Evolutionary conservation across 2,888 invertebrate genomes (phyloP), one percentile per base, ranked within the genome.

Genomic region (Bellardia bayeri): DNA sequence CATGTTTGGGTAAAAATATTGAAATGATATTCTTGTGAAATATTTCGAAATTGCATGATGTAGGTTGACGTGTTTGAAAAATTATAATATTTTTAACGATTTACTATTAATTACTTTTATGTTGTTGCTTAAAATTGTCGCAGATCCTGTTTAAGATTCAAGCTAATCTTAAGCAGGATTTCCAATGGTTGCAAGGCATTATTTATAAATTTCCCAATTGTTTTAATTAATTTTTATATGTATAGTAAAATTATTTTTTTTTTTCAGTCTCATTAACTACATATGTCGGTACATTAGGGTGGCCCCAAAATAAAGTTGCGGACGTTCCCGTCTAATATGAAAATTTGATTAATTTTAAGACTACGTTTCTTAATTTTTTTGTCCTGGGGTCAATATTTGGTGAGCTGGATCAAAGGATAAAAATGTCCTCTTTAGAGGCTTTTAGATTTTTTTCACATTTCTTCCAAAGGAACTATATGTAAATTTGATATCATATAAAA

Each of bases 11-110:
- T n/a, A 51, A 7, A 51, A 51, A 51, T 45, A 42, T 42, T 9
- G 11, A 45, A 45, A 45, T 51, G 7, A 49, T 3, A 49, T 51
- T n/a, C n/a, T 51, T 51, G n/a, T 2, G 51, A 45, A 45, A 3
- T 51, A n/a, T n/a, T 51, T 51, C 14, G 51, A 51, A 51, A 51
- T 51, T n/a, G 51, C 51, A 51, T n/a, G n/a, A 51, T 51, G 51
- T 51, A n/a, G 2, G n/a, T n/a, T 51, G n/a, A 14, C 51, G 13
- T 51, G 51, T 51, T 51, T 5, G 14, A 4, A 6, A n/a, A n/a
- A n/a, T 7, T 51, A 13, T 51, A 3, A 51, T 1, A 5, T 51
- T 51, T 14, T 13, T 23, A 23, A 23, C 23, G 23, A 23, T 23
- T 23, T 23, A 23, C 23, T 23, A 23, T 23, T 23, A 23, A 23